Evolutionary conservation across 2,113 vertebrate genomes (phyloP).

Genomic region (Neodon shergylaensis): DNA sequence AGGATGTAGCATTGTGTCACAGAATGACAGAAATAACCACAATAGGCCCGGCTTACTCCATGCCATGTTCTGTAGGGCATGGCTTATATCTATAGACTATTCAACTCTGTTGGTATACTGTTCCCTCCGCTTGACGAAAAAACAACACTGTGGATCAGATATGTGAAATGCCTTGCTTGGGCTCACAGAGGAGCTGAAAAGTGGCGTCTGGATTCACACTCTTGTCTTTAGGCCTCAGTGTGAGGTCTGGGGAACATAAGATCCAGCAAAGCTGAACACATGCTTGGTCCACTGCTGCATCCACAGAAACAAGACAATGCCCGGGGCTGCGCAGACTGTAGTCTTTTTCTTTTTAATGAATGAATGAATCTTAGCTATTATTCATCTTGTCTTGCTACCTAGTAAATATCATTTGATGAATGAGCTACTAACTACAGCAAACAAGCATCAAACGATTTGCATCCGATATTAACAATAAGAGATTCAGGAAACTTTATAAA

Average conservation of each 20-base stretch:
- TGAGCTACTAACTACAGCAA: constrained; percentile 18
- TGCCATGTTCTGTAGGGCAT: background rate
- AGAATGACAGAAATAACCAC: background rate
- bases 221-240: background rate
- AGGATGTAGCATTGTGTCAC: background rate
- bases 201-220: background rate
- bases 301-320: background rate
- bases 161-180: background rate
- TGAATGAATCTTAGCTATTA: background rate
- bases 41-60: background rate
- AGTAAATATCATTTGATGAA: constrained; percentile 16
- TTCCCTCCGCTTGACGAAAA: background rate
- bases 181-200: background rate
- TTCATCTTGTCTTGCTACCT: constrained; percentile 31
- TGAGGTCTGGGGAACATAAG: background rate
- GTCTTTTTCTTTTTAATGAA: constrained; percentile 15
- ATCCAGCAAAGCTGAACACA: background rate
- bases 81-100: background rate
- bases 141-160: background rate
- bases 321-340: background rate
- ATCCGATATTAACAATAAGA: constrained; percentile 56
- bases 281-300: background rate
- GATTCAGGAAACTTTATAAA: constrained; percentile 33
- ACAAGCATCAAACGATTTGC: constrained; percentile 23
- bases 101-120: background rate